Base-by-base conservation (phyloP, 2,113 vertebrate genomes). In the Stomatorhinus ivindoensis region DNA sequence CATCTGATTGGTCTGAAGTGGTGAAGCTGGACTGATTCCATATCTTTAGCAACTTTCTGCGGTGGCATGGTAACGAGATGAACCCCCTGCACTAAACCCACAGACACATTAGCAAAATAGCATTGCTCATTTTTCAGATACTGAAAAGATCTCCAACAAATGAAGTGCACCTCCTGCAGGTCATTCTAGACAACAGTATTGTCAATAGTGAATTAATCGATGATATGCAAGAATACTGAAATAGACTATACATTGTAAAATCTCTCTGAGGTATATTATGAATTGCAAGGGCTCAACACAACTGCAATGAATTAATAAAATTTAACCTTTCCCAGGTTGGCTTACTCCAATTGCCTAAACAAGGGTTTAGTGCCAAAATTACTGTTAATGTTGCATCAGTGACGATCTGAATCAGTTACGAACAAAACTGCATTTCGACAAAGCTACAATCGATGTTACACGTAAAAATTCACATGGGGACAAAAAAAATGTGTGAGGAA, bases 311-410 rank as follows among this genome's bases (percentile, higher is more conserved):
- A 84, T 84, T 47, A 44, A 84, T 44, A n/a, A 11, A 8, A 47
- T 21, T 47, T 47, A 19, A 95, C 53, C 89, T 92, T 0, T 96
- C 96, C 89, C 93, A 47, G 47, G 9, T 3, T n/a, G 35, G 21
- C 39, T 47, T 0, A 19, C 44, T 46, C 44, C 35, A n/a, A 47
- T 17, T 24, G 6, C 44, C 47, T 47, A 47, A 84, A n/a, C 15
- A 21, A 82, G 3, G 44, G 39, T 47, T 1, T n/a, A 84, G 82
- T 1, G 39, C 8, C 19, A 84, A 84, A 46, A 84, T 47, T 84
- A 84, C 42, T 0, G 1, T 39, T 46, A 84, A 46, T 24, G 24
- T 47, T 44, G 82, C 35, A 84, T 46, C 8, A 84, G 17, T 84
- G 5, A 84, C 1, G 21, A 80, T 8, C 42, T 24, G 42, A 82